Percentiles rank a stretch among this genome's conserved stretches.
Conservation (phyloP, 2,888 invertebrate species). For the Epirrhoe alternata region DNA sequence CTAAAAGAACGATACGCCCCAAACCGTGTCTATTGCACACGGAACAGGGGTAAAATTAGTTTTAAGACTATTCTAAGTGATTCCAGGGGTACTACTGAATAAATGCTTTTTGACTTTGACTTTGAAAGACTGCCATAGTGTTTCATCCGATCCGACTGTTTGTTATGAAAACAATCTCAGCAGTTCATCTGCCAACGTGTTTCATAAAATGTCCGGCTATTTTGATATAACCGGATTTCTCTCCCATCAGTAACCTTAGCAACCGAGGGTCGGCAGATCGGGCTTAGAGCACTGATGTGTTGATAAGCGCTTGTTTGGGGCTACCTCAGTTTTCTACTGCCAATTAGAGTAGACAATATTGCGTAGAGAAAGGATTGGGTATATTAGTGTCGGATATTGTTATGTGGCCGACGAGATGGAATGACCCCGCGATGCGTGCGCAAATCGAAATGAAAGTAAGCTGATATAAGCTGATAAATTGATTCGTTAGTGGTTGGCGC, state of each 20-base stretch:
- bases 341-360: conserved; percentile 82
- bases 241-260: conserved; percentile 23
- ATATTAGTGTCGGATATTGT: conserved; percentile 83
- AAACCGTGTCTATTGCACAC: too few species aligned
- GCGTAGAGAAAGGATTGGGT: conserved; percentile 72
- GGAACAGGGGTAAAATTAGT: too few species aligned
- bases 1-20: too few species aligned
- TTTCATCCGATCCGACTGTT: conserved; percentile 8
- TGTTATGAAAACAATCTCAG: neutral
- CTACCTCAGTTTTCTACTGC: conserved; percentile 80
- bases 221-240: conserved; percentile 9
- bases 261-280: conserved; percentile 36
- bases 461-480: conserved; percentile 38
- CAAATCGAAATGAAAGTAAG: conserved; percentile 38
- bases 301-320: conserved; percentile 79
- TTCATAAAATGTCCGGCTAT: conserved; percentile 5
- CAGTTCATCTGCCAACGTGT: neutral
- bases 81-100: too few species aligned
- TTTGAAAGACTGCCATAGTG: conserved; percentile 19
- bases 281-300: conserved; percentile 67
- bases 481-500: conserved; percentile 27
- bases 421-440: conserved; percentile 47
- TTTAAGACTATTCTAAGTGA: too few species aligned
- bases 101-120: too few species aligned
- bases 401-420: conserved; percentile 69